Conservation (phyloP, 53 echinoderm and acorn worm genomes). For the Luidia sarsii region DNA sequence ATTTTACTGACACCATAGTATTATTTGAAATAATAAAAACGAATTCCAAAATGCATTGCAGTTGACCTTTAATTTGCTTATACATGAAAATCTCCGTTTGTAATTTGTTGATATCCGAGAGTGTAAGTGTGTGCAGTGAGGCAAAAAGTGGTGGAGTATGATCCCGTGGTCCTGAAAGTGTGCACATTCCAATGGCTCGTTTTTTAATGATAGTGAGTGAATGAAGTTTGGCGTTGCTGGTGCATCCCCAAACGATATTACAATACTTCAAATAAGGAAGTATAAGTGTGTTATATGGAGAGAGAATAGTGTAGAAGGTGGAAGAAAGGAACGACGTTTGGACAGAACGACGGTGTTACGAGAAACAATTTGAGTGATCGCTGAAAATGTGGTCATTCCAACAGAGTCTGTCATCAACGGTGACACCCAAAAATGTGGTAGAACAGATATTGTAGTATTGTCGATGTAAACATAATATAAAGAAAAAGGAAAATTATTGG, state of each 20-base stretch:
- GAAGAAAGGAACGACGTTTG: not conserved
- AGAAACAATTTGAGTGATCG: not conserved
- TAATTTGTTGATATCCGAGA: too few relatives aligned
- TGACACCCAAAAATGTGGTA: too few relatives aligned
- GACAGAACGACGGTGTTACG: not conserved
- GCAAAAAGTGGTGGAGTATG: slow-evolving; percentile 7
- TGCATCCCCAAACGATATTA: slow-evolving; percentile 16
- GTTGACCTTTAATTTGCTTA: too few relatives aligned
- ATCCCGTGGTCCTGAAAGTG: not conserved
- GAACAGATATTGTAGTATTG: too few relatives aligned
- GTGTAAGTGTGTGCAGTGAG: too few relatives aligned
- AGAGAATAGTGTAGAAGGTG: not conserved
- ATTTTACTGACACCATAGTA: too few relatives aligned
- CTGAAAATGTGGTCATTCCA: not conserved
- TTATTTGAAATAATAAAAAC: too few relatives aligned
- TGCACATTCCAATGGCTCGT: not conserved
- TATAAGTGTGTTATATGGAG: not conserved
- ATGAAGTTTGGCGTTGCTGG: not conserved
- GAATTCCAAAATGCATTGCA: too few relatives aligned
- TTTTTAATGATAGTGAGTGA: not conserved
- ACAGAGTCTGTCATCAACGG: slow-evolving; percentile 1
- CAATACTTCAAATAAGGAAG: slow-evolving; percentile 16
- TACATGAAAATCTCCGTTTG: too few relatives aligned
- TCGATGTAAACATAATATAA: too few relatives aligned
- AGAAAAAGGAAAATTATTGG: not conserved